Conservation (phyloP, 2,113 vertebrate genomes). For the Ptyas mucosa region DNA sequence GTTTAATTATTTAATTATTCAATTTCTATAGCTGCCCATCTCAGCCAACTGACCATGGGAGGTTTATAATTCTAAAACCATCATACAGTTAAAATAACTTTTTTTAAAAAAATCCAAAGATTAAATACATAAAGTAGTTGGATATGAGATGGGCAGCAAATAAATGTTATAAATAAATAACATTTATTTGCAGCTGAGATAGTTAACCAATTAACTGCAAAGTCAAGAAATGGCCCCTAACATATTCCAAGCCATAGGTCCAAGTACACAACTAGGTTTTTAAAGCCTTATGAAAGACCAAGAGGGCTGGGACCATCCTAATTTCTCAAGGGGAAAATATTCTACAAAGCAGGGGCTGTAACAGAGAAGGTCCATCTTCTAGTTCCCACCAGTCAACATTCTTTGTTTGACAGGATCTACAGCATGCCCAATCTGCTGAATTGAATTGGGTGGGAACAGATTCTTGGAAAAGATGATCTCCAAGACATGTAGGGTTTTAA, state of each 20-base stretch:
- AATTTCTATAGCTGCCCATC: background rate
- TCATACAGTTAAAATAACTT: background rate
- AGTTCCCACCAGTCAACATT: background rate
- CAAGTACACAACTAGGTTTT: background rate
- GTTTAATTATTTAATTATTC: background rate
- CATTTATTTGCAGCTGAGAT: background rate
- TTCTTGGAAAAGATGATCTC: background rate
- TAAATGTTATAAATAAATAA: background rate
- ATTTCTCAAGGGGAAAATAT: background rate
- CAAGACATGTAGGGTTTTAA: background rate
- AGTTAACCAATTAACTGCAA: background rate
- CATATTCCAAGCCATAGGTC: background rate
- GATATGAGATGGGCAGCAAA: background rate
- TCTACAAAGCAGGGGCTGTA: background rate
- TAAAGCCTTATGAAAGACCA: background rate
- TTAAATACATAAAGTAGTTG: background rate
- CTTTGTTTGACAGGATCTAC: background rate
- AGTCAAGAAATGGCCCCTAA: background rate
- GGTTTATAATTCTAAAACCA: background rate
- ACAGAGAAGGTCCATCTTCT: background rate
- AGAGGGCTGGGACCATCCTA: background rate
- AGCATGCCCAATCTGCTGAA: background rate
- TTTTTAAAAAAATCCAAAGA: background rate
- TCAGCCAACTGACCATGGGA: background rate
- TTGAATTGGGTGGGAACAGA: background rate